Evolutionary conservation across 2,888 invertebrate species (phyloP), one percentile per base, ranked within the genome.

Genomic region (Caenorhabditis sp.): DNA sequence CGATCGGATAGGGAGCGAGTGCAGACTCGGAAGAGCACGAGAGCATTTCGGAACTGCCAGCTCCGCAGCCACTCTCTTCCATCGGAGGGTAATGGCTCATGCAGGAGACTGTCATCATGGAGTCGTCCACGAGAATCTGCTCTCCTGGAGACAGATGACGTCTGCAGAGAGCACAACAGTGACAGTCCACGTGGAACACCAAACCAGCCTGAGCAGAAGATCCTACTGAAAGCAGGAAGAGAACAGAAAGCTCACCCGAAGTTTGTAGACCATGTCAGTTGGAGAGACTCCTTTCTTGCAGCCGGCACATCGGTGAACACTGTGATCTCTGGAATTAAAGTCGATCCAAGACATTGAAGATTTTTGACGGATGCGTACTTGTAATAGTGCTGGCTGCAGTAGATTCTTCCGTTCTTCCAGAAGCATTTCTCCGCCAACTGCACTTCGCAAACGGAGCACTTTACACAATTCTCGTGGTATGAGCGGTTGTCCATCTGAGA

Each of bases 371-470:
- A n/a, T n/a, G n/a, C 61, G 92, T 91, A 98, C 98, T 95, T 95
- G 93, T 95, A 98, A 92, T 98, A 99, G 91, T 99, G 98, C 90
- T 94, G 94, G 90, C 95, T 93, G 92, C 99, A 99, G 92, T 95
- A 98, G 72, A 99, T 93, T 91, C 96, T 96, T 86, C 95, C 95
- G 89, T 97, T 96, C 89, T 96, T 92, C 87, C 95, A 95, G 92
- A 96, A 99, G 92, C 99, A 99, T 92, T 96, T 97, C 91, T 97
- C 97, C 45, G 94, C 94, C 88, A 99, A 93, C 79, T 94, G 93
- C 89, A 93, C 93, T 89, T 94, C 93, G 92, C 98, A 99, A 91
- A 97, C 96, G 90, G 93, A 94, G 91, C 98, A 99, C 88, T 95
- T 93, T 81, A 98, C 96, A 92, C 99, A 99, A 84, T 94, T 94